Evolutionary conservation across 2,113 vertebrate species (phyloP).

Genomic region (Onychostoma macrolepis): DNA sequence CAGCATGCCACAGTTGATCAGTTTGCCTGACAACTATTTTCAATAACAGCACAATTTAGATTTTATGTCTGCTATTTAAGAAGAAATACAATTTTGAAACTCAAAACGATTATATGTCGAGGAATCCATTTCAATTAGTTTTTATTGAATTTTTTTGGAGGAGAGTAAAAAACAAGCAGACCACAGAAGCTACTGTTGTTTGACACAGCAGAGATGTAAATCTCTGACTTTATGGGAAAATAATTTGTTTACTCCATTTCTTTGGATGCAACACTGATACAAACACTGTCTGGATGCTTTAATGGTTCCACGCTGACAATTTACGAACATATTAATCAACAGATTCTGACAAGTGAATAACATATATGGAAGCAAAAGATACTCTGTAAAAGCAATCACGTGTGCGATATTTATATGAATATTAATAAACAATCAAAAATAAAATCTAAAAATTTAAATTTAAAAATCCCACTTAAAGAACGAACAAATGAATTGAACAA

Average conservation of each 20-base stretch:
- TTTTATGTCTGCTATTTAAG: slow-evolving; percentile 7
- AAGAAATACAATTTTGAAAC: not conserved
- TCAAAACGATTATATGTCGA: not conserved
- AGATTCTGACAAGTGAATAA: slow-evolving; percentile 46
- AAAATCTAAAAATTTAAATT: not conserved
- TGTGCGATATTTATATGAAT: not conserved
- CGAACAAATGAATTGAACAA: not conserved
- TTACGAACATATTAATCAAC: slow-evolving; percentile 34
- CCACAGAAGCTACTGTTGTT: not conserved
- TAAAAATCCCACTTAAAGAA: not conserved
- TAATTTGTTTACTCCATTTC: slow-evolving; percentile 49
- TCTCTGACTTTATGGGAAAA: slow-evolving; percentile 19
- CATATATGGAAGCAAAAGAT: slow-evolving; percentile 15
- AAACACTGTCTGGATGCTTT: slow-evolving; percentile 30
- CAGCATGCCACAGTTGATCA: not conserved
- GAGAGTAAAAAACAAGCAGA: slow-evolving; percentile 6
- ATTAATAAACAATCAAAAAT: not conserved
- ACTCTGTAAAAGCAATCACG: not conserved
- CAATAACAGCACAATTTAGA: not conserved
- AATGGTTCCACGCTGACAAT: slow-evolving; percentile 45
- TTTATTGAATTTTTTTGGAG: not conserved
- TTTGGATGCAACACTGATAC: slow-evolving; percentile 45
- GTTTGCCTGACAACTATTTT: not conserved
- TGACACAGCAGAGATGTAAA: slow-evolving; percentile 33
- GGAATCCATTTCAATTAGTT: not conserved